Base-by-base conservation (phyloP, 2,888 invertebrate species). In the Acanthosepion lycidas region DNA sequence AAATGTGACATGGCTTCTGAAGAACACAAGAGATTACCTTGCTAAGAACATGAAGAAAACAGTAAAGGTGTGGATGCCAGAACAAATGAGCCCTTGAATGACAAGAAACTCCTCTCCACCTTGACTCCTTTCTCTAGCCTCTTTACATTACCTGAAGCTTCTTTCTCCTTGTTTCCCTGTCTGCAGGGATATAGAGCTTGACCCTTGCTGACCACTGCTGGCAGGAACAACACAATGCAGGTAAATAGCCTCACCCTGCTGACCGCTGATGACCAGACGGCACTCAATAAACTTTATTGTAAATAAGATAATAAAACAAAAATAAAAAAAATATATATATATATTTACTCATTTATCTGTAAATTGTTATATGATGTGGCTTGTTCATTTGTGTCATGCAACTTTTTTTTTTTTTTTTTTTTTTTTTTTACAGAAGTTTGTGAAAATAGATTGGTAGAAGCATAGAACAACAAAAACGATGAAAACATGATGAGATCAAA, bases 261-360 rank as follows among this genome's bases (percentile, higher is more conserved):
- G 64, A 64, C 23, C 26, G 26, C 64, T 64, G 64, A 64, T 64
- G 64, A 64, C 64, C 64, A 64, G 64, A 64, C 64, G 26, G 64
- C 64, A 64, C 26, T 64, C 64, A 64, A 51, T 51, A 51, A 64
- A 64, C 64, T 64, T 64, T 64, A 64, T 64, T 64, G 64, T 64
- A 64, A 64, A 64, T 64, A 64, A 64, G 64, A 64, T 64, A 64
- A 64, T 64, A 64, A 64, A 64, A 64, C 64, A 64, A 64, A 64
- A 64, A 64, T 64, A 26, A 64, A 64, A 64, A 64, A 8, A 64
- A 64, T 42, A 64, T 64, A 64, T 51, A 8, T 51, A 51, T 51
- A 51, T 51, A 51, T 51, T 26, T 64, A 64, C 64, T 64, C 28
- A 64, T 64, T 64, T 64, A 64, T 64, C 28, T 64, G 26, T 64